Conservation (phyloP, 2,113 vertebrate genomes). For the Gambusia affinis region DNA sequence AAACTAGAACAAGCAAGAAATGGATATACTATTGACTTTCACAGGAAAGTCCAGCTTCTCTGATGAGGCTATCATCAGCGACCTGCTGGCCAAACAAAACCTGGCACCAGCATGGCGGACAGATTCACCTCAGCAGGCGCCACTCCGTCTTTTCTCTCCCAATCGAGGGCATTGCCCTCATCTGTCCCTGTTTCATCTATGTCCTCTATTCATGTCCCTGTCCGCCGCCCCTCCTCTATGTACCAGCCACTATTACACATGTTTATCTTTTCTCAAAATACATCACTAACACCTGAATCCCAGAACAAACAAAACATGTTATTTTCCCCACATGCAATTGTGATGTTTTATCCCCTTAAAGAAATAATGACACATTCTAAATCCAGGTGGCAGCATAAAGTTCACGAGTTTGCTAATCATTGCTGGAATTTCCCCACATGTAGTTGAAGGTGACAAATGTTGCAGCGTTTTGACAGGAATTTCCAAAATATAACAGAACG, state of each 20-base stretch:
- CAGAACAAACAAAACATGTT: not conserved
- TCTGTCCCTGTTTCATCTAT: constrained; percentile 52
- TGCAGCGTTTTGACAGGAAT: constrained; percentile 8
- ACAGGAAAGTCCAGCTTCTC: not conserved
- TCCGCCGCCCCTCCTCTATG: constrained; percentile 5
- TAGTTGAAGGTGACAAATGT: not conserved
- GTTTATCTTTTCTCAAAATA: not conserved
- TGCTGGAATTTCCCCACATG: constrained; percentile 36
- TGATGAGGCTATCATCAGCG: constrained; percentile 63
- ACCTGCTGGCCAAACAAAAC: constrained; percentile 81
- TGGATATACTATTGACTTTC: not conserved
- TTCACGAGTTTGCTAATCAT: not conserved
- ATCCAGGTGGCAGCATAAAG: constrained; percentile 23
- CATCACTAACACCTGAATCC: not conserved
- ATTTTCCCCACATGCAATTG: not conserved
- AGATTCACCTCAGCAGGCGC: constrained; percentile 73
- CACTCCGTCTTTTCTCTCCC: constrained; percentile 54
- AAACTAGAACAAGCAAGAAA: not conserved
- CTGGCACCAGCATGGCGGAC: constrained; percentile 72
- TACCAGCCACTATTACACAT: constrained; percentile 11
- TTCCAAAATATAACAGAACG: not conserved
- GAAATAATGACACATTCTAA: not conserved
- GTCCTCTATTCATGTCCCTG: constrained; percentile 7
- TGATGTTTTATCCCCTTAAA: not conserved
- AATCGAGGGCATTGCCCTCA: constrained; percentile 66